Base-by-base conservation (phyloP, 1,140 invertebrate species). In the Calephelis virginiensis region DNA sequence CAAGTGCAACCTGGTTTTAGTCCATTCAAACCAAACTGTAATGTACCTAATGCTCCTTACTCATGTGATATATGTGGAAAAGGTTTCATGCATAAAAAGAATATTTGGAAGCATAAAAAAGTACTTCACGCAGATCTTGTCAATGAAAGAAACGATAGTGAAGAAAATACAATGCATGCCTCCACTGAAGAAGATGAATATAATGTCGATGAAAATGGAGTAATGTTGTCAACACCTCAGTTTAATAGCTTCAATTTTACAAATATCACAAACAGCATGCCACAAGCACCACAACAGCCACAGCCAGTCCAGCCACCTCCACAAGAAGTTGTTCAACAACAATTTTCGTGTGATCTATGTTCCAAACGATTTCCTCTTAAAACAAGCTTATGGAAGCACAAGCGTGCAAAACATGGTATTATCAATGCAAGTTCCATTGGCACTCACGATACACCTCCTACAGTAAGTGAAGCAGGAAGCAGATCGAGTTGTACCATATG, bases 21-120 rank as follows among this genome's bases (percentile, higher is more conserved):
- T 47, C 75, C 77, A 8, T 88, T 83, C 67, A 85, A 85, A 67
- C 76, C 82, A 11, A 82, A 79, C 69, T 79, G 74, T 47, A 81
- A 80, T 49, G 83, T 90, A 64, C 85, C 86, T 61, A 83, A 90
- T 37, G 82, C 83, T 37, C 88, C 90, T 38, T 92, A 92, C 56
- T 90, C 86, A 0, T 94, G 94, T 70, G 92, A 94, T 71, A 91
- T 94, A 63, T 94, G 93, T 66, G 92, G 92, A 2, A 94, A 94
- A 80, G 85, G 82, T 4, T 94, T 94, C 68, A 89, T 91, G 82
- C 91, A 92, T 63, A 92, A 92, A 76, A 92, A 92, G 69, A 92
- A 92, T 74, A 92, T 92, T 66, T 92, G 91, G 91, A 92, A 92
- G 68, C 91, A 92, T 67, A 92, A 92, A 70, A 92, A 92, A 73